phyloP scores from a whole-genome alignment of 2,888 invertebrate genomes.

The Crossocerus cetratus region DNA sequence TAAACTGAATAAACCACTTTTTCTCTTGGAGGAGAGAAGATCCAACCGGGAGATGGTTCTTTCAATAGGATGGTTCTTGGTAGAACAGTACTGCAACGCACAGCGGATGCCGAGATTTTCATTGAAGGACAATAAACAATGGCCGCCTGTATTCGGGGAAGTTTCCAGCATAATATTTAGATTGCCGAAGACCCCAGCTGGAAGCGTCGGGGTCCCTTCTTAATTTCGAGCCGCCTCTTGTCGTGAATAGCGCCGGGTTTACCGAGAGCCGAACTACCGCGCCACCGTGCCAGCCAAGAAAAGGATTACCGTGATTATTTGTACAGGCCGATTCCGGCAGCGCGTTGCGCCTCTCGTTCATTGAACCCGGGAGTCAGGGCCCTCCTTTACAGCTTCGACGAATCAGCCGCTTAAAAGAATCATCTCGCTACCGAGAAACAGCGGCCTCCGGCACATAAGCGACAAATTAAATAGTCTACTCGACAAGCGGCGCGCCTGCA shows the following conservation, averaged over 20 bases:
- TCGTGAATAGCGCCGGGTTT: slow-evolving; percentile 48
- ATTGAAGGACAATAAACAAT: slow-evolving; percentile 45
- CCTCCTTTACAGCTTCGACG: too few species aligned
- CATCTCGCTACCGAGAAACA: too few species aligned
- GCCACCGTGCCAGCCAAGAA: slow-evolving; percentile 43
- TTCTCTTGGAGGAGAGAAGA: too few species aligned
- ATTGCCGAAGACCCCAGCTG: slow-evolving; percentile 48
- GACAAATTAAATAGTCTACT: too few species aligned
- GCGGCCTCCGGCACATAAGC: too few species aligned
- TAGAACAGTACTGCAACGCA: not conserved
- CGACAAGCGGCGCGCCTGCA: too few species aligned
- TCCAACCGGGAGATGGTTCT: too few species aligned
- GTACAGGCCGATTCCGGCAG: slow-evolving; percentile 55
- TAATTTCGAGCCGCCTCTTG: slow-evolving; percentile 54
- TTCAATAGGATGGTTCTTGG: not conserved
- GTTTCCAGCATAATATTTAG: slow-evolving; percentile 56
- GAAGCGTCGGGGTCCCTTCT: slow-evolving; percentile 46
- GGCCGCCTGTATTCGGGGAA: slow-evolving; percentile 52
- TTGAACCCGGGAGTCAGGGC: slow-evolving; percentile 34
- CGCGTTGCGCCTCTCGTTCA: slow-evolving; percentile 54
- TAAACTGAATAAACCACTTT: too few species aligned
- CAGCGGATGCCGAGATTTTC: slow-evolving; percentile 16
- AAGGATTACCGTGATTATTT: slow-evolving; percentile 58
- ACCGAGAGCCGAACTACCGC: slow-evolving; percentile 34
- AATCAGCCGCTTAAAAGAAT: too few species aligned